Percentiles rank a stretch among this genome's conserved stretches.
phyloP scores from a whole-genome alignment of 92 coral and sea anemone species.

The Umimayanthus kanabou region DNA sequence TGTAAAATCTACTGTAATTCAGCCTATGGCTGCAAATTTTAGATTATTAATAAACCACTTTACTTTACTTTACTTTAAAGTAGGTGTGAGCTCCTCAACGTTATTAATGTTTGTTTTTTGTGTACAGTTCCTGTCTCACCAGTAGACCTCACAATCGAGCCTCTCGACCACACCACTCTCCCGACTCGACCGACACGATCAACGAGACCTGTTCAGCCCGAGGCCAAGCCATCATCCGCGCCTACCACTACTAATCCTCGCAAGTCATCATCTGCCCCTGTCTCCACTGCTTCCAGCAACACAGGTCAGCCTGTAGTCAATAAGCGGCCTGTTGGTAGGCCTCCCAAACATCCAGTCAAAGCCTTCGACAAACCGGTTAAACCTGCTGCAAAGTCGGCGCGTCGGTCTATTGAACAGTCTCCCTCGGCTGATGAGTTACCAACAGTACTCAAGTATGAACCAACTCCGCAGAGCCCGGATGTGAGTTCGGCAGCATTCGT shows the following conservation, averaged over 20 bases:
- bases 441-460: background rate
- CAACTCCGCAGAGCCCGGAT: conserved; percentile 25
- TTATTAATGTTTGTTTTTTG: background rate
- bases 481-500: conserved; percentile 43
- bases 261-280: background rate
- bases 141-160: background rate
- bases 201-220: background rate
- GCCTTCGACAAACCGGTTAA: background rate
- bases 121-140: background rate
- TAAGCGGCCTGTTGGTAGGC: conserved; percentile 3
- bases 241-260: background rate
- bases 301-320: background rate
- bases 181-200: background rate
- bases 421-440: background rate
- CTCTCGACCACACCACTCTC: no score
- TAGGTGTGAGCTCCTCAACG: no score
- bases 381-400: background rate
- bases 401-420: background rate
- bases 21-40: no score
- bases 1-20: no score
- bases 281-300: no score
- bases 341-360: conserved; percentile 1
- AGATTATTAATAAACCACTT: no score
- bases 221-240: background rate
- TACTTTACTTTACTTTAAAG: no score